Evolutionary conservation across 2,113 vertebrate species (phyloP).

Genomic region (Heptranchias perlo): DNA sequence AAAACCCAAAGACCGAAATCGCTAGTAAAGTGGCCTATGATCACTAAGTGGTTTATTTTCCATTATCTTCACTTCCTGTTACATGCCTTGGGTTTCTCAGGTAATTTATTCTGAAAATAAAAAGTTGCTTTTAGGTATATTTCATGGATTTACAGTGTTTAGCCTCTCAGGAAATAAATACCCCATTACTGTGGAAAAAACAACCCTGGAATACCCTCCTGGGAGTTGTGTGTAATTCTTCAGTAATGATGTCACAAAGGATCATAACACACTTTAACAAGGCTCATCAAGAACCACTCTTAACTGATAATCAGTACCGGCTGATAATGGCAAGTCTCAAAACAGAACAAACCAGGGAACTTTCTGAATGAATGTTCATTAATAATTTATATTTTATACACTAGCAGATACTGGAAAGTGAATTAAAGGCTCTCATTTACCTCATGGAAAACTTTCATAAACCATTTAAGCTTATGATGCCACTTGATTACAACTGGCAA

Average conservation of each 20-base stretch:
- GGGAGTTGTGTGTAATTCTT: background rate
- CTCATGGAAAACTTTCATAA: background rate
- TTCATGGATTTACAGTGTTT: background rate
- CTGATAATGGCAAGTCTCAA: background rate
- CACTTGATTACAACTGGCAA: background rate
- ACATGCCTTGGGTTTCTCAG: background rate
- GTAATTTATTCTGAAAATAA: conserved; percentile 18
- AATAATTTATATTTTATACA: conserved; percentile 2
- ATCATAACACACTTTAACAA: background rate
- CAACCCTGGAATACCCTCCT: background rate
- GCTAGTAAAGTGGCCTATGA: background rate
- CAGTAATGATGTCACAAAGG: background rate
- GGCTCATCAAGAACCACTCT: background rate
- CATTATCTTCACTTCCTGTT: background rate
- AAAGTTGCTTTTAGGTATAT: background rate
- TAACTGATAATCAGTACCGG: conserved; percentile 1
- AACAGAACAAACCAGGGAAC: background rate
- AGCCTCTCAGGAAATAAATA: background rate
- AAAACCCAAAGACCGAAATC: background rate
- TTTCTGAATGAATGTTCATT: background rate
- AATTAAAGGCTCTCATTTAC: background rate
- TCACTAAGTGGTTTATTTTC: background rate
- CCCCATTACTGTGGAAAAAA: background rate
- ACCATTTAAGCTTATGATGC: background rate
- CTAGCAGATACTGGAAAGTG: background rate